Conservation (phyloP, 2,113 vertebrate genomes). For the Cephalopterus ornatus region DNA sequence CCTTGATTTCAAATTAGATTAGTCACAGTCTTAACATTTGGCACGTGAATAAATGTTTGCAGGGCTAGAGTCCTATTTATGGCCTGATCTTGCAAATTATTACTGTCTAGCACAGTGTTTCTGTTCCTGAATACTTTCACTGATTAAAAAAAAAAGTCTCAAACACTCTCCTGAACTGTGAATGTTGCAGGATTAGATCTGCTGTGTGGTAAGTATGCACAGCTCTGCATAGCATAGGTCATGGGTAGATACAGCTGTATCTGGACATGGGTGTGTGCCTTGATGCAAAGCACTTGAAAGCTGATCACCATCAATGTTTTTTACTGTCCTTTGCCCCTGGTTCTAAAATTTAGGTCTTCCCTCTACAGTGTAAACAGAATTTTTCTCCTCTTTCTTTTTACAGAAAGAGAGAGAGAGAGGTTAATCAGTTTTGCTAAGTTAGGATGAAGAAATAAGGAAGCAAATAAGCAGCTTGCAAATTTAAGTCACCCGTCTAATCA, state of each 20-base stretch:
- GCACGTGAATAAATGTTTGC: slow-evolving; percentile 56
- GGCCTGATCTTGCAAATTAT: slow-evolving; percentile 53
- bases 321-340: neutral
- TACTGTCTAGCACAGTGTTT: slow-evolving; percentile 17
- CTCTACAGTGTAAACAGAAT: neutral
- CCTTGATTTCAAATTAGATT: slow-evolving; percentile 58
- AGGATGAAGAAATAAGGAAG: neutral
- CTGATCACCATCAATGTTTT: neutral
- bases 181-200: neutral
- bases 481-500: slow-evolving; percentile 45
- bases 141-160: neutral
- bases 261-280: neutral
- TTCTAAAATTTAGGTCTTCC: neutral
- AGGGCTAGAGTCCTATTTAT: slow-evolving; percentile 48
- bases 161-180: neutral
- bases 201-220: neutral
- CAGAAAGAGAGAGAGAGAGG: neutral
- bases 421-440: neutral
- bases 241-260: neutral
- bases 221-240: neutral
- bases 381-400: neutral
- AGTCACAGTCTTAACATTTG: slow-evolving; percentile 59
- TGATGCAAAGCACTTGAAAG: neutral
- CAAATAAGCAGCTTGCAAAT: slow-evolving; percentile 28
- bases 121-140: slow-evolving; percentile 9